Base-by-base conservation (phyloP, 2,888 invertebrate genomes). In the Steinernema scapterisci region DNA sequence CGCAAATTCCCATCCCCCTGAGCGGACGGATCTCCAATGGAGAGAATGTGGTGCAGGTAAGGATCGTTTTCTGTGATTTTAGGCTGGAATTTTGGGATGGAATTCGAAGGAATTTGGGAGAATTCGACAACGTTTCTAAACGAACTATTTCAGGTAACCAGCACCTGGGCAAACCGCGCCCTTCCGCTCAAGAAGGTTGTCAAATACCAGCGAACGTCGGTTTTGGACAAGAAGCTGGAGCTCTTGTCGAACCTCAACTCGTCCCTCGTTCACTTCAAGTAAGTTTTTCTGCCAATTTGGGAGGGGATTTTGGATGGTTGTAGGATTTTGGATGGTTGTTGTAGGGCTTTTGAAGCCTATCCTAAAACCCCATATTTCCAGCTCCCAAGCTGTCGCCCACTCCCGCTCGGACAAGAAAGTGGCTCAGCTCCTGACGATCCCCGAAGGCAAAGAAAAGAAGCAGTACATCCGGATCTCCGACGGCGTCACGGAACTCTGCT, bases 401-500 rank as follows among this genome's bases (percentile, higher is more conserved):
- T 81, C 83, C 3, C 70, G 46, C 1, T 74, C 77, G 1, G 82
- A 83, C 73, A 21, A 78, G 0, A 80, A 80, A 27, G 75, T 81
- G 7, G 85, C 84, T 31, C 82, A 83, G 45, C 73, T 85, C 46
- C 56, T 84, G 56, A 82, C 83, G 2, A 74, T 83, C 23, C 77
- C 80, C 0, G 82, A 81, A 7, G 84, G 83, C 9, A 84, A 84
- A 71, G 84, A 84, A 11, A 79, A 79, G 77, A 85, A 85, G 73
- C 82, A 84, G 63, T 84, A 80, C 43, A 51, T 78, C 23, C 73
- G 79, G n/a, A 71, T 79, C n/a, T 31, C 51, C 11, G 73, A 78
- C 51, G 78, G 56, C 11, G 19, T 23, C 7, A 44, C 21, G 43
- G 72, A 74, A 43, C 31, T 81, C 21, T 75, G 80, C 16, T 82